Evolutionary conservation across 2,113 vertebrate species (phyloP), one percentile per base, ranked within the genome.

Genomic region (Brachyhypopomus gauderio): DNA sequence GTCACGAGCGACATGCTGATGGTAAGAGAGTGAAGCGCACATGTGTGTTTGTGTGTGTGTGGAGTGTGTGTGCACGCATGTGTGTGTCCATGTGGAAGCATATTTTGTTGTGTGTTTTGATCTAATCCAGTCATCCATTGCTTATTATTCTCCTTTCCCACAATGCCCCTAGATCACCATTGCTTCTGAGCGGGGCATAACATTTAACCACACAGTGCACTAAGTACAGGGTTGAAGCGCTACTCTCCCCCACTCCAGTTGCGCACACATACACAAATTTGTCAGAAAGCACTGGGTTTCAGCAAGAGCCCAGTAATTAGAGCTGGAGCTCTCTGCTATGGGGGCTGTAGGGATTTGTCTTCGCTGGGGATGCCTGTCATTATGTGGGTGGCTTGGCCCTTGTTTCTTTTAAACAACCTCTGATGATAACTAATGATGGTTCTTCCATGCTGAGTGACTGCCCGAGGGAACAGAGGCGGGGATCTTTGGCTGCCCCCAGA

Each of bases 1-100:
- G 93, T 98, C 90, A 99, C 97, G 91, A 98, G 96, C 20, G 97
- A 99, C 93, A 96, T 97, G 96, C 94, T 98, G 23, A 99, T 98
- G 97, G 97, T 99, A 93, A 92, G 89, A 80, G 55, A 30, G 23
- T 77, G 3, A 78, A 9, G 27, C 5, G 41, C 56, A 23, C 14
- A 5, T 71, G n/a, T 56, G 41, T 56, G 12, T 17, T 20, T 75
- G 22, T 75, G 25, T 74, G 22, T 27, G 23, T 64, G 60, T 16
- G 20, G 91, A 91, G 91, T 91, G 90, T 90, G 88, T 91, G 87
- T 92, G 87, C 34, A 2, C 36, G 11, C 19, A 27, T 36, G 45
- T 76, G 14, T 17, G n/a, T 70, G 30, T 76, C 52, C 22, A 4
- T 19, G n/a, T 4, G 30, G 7, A 45, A 67, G 41, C n/a, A 7